phyloP scores from a whole-genome alignment of 2,113 vertebrate species.

The Meriones unguiculatus region DNA sequence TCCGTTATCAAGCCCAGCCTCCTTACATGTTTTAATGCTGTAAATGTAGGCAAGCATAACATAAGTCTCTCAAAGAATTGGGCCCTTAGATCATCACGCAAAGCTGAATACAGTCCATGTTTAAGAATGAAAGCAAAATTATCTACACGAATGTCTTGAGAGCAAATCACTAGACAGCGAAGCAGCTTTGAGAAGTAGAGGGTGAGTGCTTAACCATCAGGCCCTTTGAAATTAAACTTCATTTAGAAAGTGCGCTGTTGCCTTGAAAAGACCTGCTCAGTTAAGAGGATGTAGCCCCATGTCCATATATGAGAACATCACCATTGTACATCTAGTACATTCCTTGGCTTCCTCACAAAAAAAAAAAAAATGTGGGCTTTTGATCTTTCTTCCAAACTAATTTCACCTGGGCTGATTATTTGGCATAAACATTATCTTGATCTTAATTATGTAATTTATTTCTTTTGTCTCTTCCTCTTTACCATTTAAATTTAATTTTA shows the following conservation, averaged over 20 bases:
- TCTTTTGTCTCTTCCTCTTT: background rate
- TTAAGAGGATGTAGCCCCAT: accelerated
- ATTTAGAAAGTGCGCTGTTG: background rate
- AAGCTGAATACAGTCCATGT: background rate
- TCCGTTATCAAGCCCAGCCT: no score
- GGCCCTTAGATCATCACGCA: background rate
- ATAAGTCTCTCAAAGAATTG: background rate
- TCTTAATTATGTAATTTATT: slow-evolving; percentile 30
- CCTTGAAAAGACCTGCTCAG: background rate
- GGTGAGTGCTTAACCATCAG: background rate
- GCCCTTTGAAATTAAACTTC: background rate
- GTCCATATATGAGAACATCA: background rate
- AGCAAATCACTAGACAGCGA: background rate
- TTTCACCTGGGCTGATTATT: background rate
- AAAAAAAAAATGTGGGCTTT: background rate
- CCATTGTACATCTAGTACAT: background rate
- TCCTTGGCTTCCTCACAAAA: background rate
- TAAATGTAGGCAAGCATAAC: background rate
- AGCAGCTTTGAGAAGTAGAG: background rate
- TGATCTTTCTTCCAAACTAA: slow-evolving; percentile 17
- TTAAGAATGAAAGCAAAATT: background rate
- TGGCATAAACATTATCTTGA: background rate
- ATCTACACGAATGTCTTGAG: background rate
- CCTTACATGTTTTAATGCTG: background rate
- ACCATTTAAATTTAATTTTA: slow-evolving; percentile 27